Evolutionary conservation across 2,888 invertebrate species (phyloP).

Genomic region (Itoplectis maculator): DNA sequence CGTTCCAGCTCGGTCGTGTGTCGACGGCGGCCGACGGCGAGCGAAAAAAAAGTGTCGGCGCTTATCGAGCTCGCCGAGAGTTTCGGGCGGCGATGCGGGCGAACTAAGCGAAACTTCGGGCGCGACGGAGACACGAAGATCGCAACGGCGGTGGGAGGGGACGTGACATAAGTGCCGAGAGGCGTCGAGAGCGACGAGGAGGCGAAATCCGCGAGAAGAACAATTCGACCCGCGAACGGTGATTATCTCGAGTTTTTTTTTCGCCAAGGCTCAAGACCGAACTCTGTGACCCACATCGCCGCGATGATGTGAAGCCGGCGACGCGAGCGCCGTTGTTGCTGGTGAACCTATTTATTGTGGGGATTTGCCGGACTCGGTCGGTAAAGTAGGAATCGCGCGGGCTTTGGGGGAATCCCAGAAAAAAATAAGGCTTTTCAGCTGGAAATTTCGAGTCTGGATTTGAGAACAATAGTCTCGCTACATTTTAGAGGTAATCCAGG

Average conservation of each 20-base stretch:
- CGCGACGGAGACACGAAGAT: slow-evolving; percentile 11
- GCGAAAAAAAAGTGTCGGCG: too few species aligned
- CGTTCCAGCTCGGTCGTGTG: slow-evolving; percentile 62
- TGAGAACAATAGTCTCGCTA: too few species aligned
- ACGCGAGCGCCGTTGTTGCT: too few species aligned
- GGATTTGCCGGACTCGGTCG: slow-evolving; percentile 25
- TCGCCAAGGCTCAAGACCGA: not conserved
- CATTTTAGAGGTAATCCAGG: too few species aligned
- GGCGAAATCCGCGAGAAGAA: slow-evolving; percentile 42
- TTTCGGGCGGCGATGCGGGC: not conserved
- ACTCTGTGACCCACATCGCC: not conserved
- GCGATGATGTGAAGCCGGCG: not conserved
- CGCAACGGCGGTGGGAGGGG: not conserved
- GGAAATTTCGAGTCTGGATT: too few species aligned
- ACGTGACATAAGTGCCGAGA: slow-evolving; percentile 4
- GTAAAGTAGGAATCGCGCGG: slow-evolving; percentile 21
- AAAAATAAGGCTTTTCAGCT: too few species aligned
- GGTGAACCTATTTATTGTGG: slow-evolving; percentile 3
- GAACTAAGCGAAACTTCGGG: slow-evolving; percentile 25
- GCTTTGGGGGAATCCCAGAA: too few species aligned
- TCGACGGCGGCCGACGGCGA: slow-evolving; percentile 13
- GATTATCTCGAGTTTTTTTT: slow-evolving; percentile 34
- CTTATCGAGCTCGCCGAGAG: slow-evolving; percentile 3
- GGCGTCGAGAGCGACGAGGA: not conserved
- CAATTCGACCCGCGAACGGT: slow-evolving; percentile 10